Evolutionary conservation across 2,113 vertebrate genomes (phyloP).

Genomic region (Eidolon helvum): DNA sequence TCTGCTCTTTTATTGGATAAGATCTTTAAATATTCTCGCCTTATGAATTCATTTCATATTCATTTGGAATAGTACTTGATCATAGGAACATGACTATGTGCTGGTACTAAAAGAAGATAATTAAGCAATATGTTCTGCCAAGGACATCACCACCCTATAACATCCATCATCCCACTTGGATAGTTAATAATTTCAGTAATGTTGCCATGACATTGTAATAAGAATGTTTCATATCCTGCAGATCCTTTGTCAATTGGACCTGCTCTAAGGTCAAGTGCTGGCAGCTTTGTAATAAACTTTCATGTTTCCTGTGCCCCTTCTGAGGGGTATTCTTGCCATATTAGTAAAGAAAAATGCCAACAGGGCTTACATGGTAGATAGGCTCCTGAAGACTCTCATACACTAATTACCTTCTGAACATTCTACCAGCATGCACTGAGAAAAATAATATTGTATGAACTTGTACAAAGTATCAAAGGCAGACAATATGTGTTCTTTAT

Average conservation of each 20-base stretch:
- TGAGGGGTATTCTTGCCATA: not conserved
- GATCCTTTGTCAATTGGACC: conserved; percentile 44
- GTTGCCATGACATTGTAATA: conserved; percentile 49
- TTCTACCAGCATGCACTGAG: not conserved
- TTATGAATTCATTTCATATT: conserved; percentile 69
- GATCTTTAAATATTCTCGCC: conserved; percentile 68
- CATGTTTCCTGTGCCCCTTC: conserved; percentile 23
- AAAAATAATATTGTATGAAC: not conserved
- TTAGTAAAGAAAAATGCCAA: conserved; percentile 48
- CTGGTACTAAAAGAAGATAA: conserved; percentile 69
- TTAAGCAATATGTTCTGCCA: conserved; percentile 70
- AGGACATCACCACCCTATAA: conserved; percentile 48
- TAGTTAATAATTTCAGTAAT: conserved; percentile 64
- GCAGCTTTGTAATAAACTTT: conserved; percentile 9
- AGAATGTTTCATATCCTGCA: conserved; percentile 41
- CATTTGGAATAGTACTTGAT: conserved; percentile 62
- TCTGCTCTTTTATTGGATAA: conserved; percentile 67
- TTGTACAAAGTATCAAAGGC: not conserved
- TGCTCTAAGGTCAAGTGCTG: conserved; percentile 44
- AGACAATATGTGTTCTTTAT: not conserved
- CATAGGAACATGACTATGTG: conserved; percentile 17
- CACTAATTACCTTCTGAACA: not conserved
- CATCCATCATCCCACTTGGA: conserved; percentile 56
- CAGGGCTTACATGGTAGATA: not conserved
- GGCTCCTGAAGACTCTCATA: not conserved